A percentile compares a stretch with the other conserved stretches of the same genome.
phyloP scores from a whole-genome alignment of 37 sponge, comb jelly and placozoan genomes.

The Dysidea cf. avara region DNA sequence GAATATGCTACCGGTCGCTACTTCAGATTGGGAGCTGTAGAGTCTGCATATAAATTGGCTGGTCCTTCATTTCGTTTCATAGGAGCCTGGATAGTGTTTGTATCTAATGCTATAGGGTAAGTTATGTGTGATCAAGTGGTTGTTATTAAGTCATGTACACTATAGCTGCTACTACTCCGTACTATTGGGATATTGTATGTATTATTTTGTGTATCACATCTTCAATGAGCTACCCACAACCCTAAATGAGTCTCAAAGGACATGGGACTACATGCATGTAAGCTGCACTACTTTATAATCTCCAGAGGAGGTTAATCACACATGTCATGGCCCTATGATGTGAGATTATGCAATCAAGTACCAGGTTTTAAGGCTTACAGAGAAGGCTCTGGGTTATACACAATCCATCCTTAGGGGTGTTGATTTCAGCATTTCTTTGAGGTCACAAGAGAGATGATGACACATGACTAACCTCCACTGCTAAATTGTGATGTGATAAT shows the following conservation, averaged over 20 bases:
- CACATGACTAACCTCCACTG: no score
- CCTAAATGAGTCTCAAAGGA: conserved; percentile 23
- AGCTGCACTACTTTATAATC: neutral
- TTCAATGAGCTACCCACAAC: conserved; percentile 49
- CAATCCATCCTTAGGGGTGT: neutral
- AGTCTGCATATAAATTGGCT: conserved; percentile 49
- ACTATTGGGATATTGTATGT: conserved; percentile 81
- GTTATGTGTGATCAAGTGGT: no score
- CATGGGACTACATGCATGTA: conserved; percentile 63
- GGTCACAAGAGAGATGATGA: no score
- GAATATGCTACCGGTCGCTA: conserved; percentile 80
- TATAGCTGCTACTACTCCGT: conserved; percentile 82
- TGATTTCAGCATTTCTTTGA: neutral
- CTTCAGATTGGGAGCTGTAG: conserved; percentile 58
- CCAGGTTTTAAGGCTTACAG: neutral
- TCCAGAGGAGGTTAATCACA: neutral
- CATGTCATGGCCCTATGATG: no score
- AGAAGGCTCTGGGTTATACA: neutral
- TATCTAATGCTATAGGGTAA: conserved; percentile 63
- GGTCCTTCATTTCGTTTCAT: conserved; percentile 76
- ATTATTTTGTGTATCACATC: conserved; percentile 60
- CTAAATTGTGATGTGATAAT: no score
- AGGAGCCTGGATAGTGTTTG: conserved; percentile 63
- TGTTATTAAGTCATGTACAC: neutral
- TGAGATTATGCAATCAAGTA: neutral